These are phyloP conservation scores for Malacoctenus gilli DNA, from an alignment of 2,797 vertebrate genomes.

Conservation along the genomic window DNA sequence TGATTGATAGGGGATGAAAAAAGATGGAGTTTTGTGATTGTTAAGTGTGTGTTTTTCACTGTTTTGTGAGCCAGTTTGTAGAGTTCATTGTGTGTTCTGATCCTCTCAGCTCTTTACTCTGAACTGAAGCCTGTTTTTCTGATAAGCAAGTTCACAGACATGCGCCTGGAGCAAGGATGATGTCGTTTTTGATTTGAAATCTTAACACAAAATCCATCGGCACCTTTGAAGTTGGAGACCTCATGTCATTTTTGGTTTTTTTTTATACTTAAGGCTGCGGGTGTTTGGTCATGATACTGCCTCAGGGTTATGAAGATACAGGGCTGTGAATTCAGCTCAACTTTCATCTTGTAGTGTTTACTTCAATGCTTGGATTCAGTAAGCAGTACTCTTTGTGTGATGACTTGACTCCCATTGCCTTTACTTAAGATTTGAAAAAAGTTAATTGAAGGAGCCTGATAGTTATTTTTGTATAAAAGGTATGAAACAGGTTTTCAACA, in stretches of 20 bases:
- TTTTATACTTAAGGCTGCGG: slow-evolving; percentile 39
- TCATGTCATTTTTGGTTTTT: slow-evolving; percentile 27
- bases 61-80: slow-evolving; percentile 1
- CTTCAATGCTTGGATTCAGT: slow-evolving; percentile 42
- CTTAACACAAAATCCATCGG: slow-evolving; percentile 62
- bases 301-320: slow-evolving; percentile 30
- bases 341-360: slow-evolving; percentile 45
- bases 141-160: slow-evolving; percentile 49
- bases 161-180: slow-evolving; percentile 57
- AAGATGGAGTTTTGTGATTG: neutral
- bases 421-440: too few species aligned
- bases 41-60: neutral
- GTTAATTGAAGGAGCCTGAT: too few species aligned
- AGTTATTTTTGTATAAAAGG: too few species aligned
- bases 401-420: slow-evolving; percentile 1
- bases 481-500: too few species aligned
- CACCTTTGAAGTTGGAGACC: slow-evolving; percentile 57
- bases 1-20: neutral
- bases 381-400: slow-evolving; percentile 4
- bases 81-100: slow-evolving; percentile 13
- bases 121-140: slow-evolving; percentile 26
- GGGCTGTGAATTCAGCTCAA: slow-evolving; percentile 36
- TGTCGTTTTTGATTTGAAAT: slow-evolving; percentile 53
- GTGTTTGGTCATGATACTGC: slow-evolving; percentile 57
- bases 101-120: slow-evolving; percentile 17